Base-by-base conservation (phyloP, 2,888 invertebrate species). In the Chymomyza procnemis region DNA sequence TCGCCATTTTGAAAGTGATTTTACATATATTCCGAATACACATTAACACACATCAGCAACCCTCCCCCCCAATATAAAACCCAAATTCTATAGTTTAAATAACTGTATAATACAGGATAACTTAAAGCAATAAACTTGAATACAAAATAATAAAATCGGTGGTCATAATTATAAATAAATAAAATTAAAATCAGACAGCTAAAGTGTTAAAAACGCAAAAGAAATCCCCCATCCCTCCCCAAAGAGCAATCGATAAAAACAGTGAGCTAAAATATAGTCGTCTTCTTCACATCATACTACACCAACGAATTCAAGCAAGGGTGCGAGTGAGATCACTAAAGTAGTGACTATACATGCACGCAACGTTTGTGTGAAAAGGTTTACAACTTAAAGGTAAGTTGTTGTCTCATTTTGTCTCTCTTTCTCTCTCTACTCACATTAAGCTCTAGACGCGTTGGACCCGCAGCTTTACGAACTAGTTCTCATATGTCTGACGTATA, bases 341-440 rank as follows among this genome's bases (percentile, higher is more conserved):
- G 77, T 58, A 63, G 67, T 74, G 70, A 66, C 62, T 26, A 61
- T 52, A 16, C 16, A 69, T 70, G 67, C 5, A 60, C 41, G 65
- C 75, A 77, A 60, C 52, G 74, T 71, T 73, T 73, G 75, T 76
- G 78, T 71, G 77, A 71, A 73, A 78, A 88, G 89, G 89, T 88
- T 89, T 89, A 88, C 80, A 87, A 86, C 83, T 81, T 74, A 83
- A 87, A 83, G 88, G 89, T 89, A 85, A 89, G 88, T 85, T 72
- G 75, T 85, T 73, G 75, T n/a, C n/a, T n/a, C 73, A 78, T 73
- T 71, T 9, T 12, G 34, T n/a, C n/a, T n/a, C n/a, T n/a, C n/a
- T n/a, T n/a, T n/a, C 34, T 41, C 12, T 41, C 5, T 41, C 4
- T 41, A 2, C 5, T 4, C 34, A 34, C 12, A 12, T 34, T 34